Conservation (phyloP, 2,113 vertebrate species). For the human (Homo sapiens) region DNA sequence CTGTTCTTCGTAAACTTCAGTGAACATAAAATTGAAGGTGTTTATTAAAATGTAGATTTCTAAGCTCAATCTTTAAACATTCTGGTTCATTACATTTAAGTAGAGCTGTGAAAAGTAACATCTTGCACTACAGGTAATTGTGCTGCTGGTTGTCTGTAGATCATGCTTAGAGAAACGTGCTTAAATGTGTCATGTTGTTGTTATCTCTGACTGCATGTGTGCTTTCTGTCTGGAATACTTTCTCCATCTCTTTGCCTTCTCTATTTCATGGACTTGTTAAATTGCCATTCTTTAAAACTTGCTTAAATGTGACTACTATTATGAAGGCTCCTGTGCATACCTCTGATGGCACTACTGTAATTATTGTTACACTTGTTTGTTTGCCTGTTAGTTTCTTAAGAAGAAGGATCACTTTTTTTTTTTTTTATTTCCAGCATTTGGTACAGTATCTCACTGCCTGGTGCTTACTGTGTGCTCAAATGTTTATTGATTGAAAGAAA, state of each 20-base stretch:
- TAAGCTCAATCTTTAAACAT: neutral
- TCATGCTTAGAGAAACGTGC: neutral
- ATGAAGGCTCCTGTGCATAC: neutral
- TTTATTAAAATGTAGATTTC: constrained; percentile 28
- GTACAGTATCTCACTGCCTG: neutral
- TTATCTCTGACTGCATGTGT: neutral
- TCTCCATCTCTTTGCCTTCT: neutral
- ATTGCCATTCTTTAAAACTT: neutral
- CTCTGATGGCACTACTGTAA: neutral
- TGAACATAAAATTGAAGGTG: neutral
- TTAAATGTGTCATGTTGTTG: neutral
- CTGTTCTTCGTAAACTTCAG: neutral
- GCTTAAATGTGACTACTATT: neutral
- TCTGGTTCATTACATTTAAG: neutral
- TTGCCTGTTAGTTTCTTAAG: neutral
- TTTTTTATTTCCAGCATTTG: neutral
- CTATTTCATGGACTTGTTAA: neutral
- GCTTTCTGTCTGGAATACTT: neutral
- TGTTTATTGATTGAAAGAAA: constrained; percentile 14
- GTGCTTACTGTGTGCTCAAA: neutral
- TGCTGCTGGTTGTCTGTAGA: neutral
- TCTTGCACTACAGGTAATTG: neutral
- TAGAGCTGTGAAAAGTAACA: neutral
- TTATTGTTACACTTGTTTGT: neutral
- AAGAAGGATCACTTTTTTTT: neutral